These are phyloP conservation scores for Diglossa cyanea DNA, from an alignment of 2,797 vertebrate genomes.

Conservation along the genomic window DNA sequence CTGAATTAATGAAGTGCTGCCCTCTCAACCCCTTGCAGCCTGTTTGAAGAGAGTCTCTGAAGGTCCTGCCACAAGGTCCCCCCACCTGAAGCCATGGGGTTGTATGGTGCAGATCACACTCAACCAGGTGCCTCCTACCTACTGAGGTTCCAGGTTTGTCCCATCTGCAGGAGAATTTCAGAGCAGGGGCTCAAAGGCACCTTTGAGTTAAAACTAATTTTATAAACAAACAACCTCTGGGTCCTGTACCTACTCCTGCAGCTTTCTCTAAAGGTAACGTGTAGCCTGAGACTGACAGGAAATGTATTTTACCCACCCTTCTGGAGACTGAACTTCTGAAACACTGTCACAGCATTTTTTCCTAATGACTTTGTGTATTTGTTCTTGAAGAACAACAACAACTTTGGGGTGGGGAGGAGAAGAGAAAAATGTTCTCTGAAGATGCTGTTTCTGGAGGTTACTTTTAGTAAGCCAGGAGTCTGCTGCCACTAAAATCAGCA, in stretches of 20 bases:
- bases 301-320: neutral
- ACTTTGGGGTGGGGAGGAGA: neutral
- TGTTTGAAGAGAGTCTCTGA: neutral
- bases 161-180: neutral
- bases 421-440: neutral
- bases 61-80: neutral
- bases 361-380: neutral
- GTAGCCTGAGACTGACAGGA: neutral
- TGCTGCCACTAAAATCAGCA: neutral
- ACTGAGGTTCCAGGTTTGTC: neutral
- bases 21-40: neutral
- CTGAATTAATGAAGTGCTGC: neutral
- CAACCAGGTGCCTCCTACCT: neutral
- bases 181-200: neutral
- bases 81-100: neutral
- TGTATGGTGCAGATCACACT: neutral
- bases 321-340: neutral
- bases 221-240: neutral
- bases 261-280: neutral
- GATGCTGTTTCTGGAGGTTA: neutral
- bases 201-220: neutral
- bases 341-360: neutral
- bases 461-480: neutral
- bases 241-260: neutral
- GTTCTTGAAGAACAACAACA: conserved; percentile 9